Base-by-base conservation (phyloP, 2,888 invertebrate genomes). In the Philereme vetulata region DNA sequence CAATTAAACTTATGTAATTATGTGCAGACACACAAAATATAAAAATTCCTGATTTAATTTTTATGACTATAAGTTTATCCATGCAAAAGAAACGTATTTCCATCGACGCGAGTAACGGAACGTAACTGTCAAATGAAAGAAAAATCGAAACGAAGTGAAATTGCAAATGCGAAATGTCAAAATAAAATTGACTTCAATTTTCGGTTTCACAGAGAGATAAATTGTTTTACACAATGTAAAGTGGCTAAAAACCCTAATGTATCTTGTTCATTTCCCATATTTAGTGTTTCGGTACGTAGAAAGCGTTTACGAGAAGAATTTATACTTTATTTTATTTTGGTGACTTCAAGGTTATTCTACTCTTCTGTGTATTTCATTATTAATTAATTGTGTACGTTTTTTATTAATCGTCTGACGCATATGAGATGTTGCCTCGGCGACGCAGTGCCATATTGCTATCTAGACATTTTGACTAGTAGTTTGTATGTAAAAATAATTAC, bases 301-400 rank as follows among this genome's bases (percentile, higher is more conserved):
- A 67, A 66, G 67, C 69, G 66, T 57, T 71, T 64, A 50, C 60
- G 64, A 65, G 66, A 66, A 63, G 60, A 69, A 21, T 21, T 21
- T 21, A 1, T 21, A 21, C 21, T 71, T 54, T 73, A 72, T 72
- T 58, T 74, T 77, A 81, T 82, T 84, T 86, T 78, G 80, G 75
- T 69, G 75, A 74, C 77, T 72, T 84, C 90, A 91, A 90, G 89
- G 91, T 87, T 89, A 81, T 77, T 81, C 79, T 80, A 75, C 73
- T 77, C 74, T 78, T 79, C 75, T 75, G 77, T 76, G 68, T 76
- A 76, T 72, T 81, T 73, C 74, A 76, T 72, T 71, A 72, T 72
- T 49, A 58, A 85, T 86, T 87, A 80, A 79, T 83, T 78, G 76
- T 76, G 80, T 81, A 84, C 78, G 75, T 82, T 84, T 83, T 84